These are phyloP conservation scores for Centropus unirufus DNA, from an alignment of 2,113 vertebrate species.

Conservation along the genomic window DNA sequence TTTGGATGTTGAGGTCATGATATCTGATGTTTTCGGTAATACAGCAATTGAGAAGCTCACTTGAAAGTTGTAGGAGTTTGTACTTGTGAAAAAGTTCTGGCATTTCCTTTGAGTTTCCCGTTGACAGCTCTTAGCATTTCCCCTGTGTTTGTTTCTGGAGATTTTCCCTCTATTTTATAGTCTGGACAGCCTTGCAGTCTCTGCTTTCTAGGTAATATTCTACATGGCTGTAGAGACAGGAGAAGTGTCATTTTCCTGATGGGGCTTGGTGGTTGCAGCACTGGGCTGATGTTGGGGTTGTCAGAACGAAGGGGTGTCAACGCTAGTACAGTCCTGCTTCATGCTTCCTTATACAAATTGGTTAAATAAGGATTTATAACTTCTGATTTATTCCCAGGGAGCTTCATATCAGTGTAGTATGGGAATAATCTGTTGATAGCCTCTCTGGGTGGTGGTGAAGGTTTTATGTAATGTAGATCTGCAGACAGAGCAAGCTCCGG, in stretches of 20 bases:
- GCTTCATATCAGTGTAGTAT: neutral
- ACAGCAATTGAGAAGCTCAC: neutral
- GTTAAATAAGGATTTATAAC: slow-evolving; percentile 1
- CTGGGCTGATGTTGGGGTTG: neutral
- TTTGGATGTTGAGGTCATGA: neutral
- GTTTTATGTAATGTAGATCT: slow-evolving; percentile 6
- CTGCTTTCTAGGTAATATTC: neutral
- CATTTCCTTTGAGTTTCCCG: neutral
- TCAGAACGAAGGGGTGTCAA: neutral
- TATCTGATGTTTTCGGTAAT: neutral
- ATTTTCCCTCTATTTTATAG: neutral
- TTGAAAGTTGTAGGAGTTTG: neutral
- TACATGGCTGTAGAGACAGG: neutral
- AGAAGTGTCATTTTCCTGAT: slow-evolving; percentile 7
- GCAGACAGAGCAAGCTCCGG: slow-evolving; percentile 49
- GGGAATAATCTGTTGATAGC: neutral
- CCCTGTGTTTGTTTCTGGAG: no score
- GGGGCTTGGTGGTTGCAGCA: neutral
- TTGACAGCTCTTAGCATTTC: neutral
- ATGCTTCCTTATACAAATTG: neutral
- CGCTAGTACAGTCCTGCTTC: neutral
- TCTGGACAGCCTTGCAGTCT: neutral
- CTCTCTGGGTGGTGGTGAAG: neutral
- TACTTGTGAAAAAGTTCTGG: neutral
- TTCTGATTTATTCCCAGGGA: neutral